Percentiles rank a stretch among this genome's conserved stretches.
Evolutionary conservation across 2,888 invertebrate genomes (phyloP).

Genomic region (Syritta pipiens): DNA sequence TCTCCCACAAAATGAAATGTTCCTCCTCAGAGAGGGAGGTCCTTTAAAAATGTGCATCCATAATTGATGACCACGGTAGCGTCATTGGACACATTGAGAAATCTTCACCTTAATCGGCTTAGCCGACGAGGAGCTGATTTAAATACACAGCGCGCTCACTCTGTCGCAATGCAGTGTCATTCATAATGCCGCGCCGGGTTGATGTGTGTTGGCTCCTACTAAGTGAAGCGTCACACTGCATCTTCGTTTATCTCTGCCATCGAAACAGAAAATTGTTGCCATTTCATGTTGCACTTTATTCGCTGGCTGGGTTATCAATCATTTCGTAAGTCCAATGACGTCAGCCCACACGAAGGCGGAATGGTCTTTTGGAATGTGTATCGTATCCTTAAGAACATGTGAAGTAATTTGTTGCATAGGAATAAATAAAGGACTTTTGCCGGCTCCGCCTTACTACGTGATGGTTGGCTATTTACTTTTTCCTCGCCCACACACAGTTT

Average conservation of each 20-base stretch:
- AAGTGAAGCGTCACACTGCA: background rate
- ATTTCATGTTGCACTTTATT: slow-evolving; percentile 1
- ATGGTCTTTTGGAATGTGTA: background rate
- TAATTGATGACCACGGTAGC: slow-evolving; percentile 21
- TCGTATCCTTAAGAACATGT: background rate
- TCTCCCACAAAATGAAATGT: too few relatives aligned
- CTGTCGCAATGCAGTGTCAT: slow-evolving; percentile 2
- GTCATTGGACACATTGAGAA: slow-evolving; percentile 10
- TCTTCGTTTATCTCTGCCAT: background rate
- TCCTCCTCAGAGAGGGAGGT: background rate
- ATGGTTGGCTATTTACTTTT: slow-evolving; percentile 27
- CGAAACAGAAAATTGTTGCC: background rate
- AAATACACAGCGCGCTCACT: background rate
- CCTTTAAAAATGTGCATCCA: background rate
- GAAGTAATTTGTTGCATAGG: slow-evolving; percentile 7
- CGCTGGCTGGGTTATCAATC: slow-evolving; percentile 5
- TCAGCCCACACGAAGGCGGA: background rate
- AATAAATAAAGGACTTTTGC: background rate
- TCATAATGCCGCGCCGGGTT: slow-evolving; percentile 6
- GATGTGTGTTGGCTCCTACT: background rate
- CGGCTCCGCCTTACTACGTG: slow-evolving; percentile 26
- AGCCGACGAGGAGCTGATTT: background rate
- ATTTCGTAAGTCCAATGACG: background rate
- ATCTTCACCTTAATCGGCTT: background rate
- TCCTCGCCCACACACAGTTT: background rate